Evolutionary conservation across 1,140 invertebrate species (phyloP), one percentile per base, ranked within the genome.

Genomic region (Littorina saxatilis): DNA sequence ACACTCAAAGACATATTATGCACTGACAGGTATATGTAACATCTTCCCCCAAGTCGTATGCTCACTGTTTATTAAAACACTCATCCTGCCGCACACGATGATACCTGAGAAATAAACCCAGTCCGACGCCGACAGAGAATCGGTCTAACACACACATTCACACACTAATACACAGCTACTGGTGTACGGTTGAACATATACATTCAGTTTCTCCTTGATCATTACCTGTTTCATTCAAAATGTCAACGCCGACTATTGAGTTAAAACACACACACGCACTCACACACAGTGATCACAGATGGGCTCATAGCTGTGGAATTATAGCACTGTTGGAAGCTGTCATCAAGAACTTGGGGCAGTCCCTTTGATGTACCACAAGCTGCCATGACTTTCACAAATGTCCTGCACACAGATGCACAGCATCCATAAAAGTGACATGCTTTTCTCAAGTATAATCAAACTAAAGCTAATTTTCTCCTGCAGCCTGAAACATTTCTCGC

Each of bases 351-450:
- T 68, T 9, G 66, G 66, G 2, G 35, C 66, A 2, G 35, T 39
- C 35, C 66, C 66, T 39, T 68, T 68, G 66, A 68, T 7, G 37
- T 68, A 40, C 66, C 66, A 68, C 66, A 68, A 35, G 37, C 66
- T 32, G 27, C 23, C 39, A 5, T 20, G 66, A 17, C 66, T 68
- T 35, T 68, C 66, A 39, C 66, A 68, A 2, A 68, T 20, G 3
- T 68, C 63, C 66, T 68, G 66, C 32, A 68, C 32, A 13, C 66
- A 68, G 23, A 35, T 63, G 29, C 0, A 32, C 13, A 11, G 9
- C 3, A 1, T 32, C 2, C 13, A 11, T 63, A 29, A 27, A 63
- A 32, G 27, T 27, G 27, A 9, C 3, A 63, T 5, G 3, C 23
- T 11, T 32, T n/a, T n/a, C n/a, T n/a, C n/a, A n/a, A n/a, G n/a